phyloP scores from a whole-genome alignment of 2,888 invertebrate genomes.

The Aethes cnicana region DNA sequence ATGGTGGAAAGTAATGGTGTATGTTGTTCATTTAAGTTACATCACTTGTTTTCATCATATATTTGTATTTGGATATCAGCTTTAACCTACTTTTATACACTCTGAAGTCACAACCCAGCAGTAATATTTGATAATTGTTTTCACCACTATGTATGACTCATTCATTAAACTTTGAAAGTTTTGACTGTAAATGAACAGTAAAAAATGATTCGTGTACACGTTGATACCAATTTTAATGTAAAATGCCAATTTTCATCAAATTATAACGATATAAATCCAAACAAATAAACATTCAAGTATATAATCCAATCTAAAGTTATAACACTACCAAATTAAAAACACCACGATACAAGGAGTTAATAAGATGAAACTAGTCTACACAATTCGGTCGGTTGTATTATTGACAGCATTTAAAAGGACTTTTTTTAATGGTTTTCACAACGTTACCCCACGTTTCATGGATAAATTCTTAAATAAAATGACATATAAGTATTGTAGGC shows the following conservation, averaged over 20 bases:
- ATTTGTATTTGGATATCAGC: no score
- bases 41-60: no score
- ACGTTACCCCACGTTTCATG: conserved; percentile 1
- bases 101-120: no score
- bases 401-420: conserved; percentile 37
- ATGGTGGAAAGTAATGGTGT: no score
- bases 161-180: no score
- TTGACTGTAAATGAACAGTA: neutral
- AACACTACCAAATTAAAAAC: conserved; percentile 29
- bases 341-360: conserved; percentile 7
- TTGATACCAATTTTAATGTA: neutral
- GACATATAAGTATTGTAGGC: neutral
- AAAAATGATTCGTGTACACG: neutral
- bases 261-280: conserved; percentile 8
- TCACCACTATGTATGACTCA: neutral
- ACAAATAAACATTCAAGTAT: conserved; percentile 30
- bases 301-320: conserved; percentile 5
- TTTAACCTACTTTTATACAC: no score
- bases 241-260: neutral
- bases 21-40: no score
- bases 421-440: conserved; percentile 43
- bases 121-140: no score
- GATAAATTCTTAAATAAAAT: neutral
- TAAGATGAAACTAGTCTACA: conserved; percentile 12
- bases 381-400: conserved; percentile 35